A percentile compares a stretch with the other conserved stretches of the same genome.
phyloP scores from a whole-genome alignment of 2,113 vertebrate species.

The Limnothrissa miodon region DNA sequence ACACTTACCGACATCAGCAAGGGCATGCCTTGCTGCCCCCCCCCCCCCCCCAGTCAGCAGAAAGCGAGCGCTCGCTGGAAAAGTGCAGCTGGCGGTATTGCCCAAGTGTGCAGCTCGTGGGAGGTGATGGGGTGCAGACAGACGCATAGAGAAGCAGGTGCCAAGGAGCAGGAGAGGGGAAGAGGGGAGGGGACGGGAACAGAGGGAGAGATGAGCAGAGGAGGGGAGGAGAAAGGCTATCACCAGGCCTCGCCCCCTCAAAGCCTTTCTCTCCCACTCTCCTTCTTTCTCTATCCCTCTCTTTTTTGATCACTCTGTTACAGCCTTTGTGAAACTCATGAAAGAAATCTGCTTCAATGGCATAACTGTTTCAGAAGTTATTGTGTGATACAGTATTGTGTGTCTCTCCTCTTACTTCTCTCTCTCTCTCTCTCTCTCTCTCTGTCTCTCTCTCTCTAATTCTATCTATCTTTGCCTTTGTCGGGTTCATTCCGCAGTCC shows the following conservation, averaged over 20 bases:
- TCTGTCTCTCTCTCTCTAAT: not conserved
- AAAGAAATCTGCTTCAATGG: not conserved
- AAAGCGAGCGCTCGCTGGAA: slow-evolving; percentile 16
- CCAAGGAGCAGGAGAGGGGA: not conserved
- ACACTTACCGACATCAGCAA: slow-evolving; percentile 53
- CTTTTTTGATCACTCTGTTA: not conserved
- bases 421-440: not conserved
- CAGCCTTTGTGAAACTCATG: not conserved
- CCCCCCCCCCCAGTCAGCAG: slow-evolving; percentile 15
- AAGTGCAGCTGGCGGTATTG: slow-evolving; percentile 22
- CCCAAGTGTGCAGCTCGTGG: not conserved
- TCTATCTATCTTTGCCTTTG: not conserved
- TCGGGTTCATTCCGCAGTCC: not conserved
- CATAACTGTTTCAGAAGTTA: not conserved
- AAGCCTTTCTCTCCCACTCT: not conserved
- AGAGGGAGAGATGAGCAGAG: not conserved
- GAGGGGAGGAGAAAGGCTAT: not conserved
- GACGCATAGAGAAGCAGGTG: not conserved
- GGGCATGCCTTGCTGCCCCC: not conserved
- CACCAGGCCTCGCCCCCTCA: not conserved
- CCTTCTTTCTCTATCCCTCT: not conserved
- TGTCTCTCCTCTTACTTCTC: not conserved
- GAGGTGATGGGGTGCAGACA: slow-evolving; percentile 6
- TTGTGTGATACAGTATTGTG: not conserved
- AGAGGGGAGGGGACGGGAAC: not conserved